Evolutionary conservation across 2,797 vertebrate species (phyloP).

Genomic region (Mus caroli): DNA sequence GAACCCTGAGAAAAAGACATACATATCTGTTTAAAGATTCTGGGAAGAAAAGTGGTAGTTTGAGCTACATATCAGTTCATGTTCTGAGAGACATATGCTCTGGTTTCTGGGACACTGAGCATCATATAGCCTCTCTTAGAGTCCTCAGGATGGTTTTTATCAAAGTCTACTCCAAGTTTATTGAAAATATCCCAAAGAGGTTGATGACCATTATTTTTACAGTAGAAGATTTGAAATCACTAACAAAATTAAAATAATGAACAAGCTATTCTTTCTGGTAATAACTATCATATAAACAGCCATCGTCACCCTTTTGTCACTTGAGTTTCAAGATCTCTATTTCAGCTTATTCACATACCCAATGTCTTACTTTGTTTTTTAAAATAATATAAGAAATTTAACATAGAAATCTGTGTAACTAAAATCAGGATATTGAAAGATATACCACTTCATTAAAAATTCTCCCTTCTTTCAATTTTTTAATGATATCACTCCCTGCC

Average conservation of each 20-base stretch:
- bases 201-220: slow-evolving; percentile 42
- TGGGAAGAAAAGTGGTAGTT: background rate
- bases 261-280: slow-evolving; percentile 4
- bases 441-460: background rate
- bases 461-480: background rate
- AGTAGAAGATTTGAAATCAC: background rate
- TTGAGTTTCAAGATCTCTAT: slow-evolving; percentile 22
- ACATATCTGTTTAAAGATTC: background rate
- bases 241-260: slow-evolving; percentile 43
- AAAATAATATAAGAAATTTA: slow-evolving; percentile 52
- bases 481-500: background rate
- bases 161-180: slow-evolving; percentile 19
- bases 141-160: background rate
- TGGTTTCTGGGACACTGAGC: background rate
- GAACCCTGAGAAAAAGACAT: background rate
- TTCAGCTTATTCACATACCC: background rate
- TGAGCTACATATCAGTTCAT: background rate
- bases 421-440: background rate
- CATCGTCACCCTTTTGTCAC: background rate
- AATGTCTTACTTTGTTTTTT: background rate
- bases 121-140: background rate
- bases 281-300: background rate
- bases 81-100: background rate
- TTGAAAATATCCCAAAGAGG: background rate
- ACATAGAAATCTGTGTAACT: background rate